phyloP scores from a whole-genome alignment of 1,140 invertebrate genomes.

The Riptortus pedestris region DNA sequence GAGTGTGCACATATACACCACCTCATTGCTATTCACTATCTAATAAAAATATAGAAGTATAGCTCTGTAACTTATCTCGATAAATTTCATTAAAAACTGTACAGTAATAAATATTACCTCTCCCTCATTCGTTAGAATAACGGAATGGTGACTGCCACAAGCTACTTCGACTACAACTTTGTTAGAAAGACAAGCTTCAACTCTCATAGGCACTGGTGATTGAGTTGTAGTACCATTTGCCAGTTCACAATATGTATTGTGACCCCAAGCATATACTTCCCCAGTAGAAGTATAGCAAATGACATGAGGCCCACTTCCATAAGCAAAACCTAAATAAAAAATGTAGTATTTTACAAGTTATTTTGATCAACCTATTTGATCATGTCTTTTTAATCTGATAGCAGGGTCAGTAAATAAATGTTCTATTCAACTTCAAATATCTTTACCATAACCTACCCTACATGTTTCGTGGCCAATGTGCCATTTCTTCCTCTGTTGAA shows the following conservation, averaged over 20 bases:
- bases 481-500: too few species aligned
- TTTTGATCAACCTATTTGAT: neutral
- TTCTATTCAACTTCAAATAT: too few species aligned
- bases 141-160: conserved; percentile 53
- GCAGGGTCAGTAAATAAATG: too few species aligned
- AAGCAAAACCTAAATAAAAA: conserved; percentile 42
- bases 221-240: conserved; percentile 52
- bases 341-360: too few species aligned
- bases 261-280: conserved; percentile 55
- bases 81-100: too few species aligned
- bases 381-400: too few species aligned
- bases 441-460: too few species aligned
- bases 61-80: too few species aligned
- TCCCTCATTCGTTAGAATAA: conserved; percentile 49
- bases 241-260: conserved; percentile 53
- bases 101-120: conserved; percentile 47
- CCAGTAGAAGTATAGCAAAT: conserved; percentile 49
- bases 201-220: conserved; percentile 41
- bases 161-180: conserved; percentile 47
- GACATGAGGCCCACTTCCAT: conserved; percentile 56
- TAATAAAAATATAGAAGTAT: too few species aligned
- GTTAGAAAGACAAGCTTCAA: conserved; percentile 40
- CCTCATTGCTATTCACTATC: too few species aligned
- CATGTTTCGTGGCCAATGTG: too few species aligned
- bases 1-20: too few species aligned